Evolutionary conservation across 2,888 invertebrate species (phyloP).

Genomic region (Scotopteryx bipunctaria): DNA sequence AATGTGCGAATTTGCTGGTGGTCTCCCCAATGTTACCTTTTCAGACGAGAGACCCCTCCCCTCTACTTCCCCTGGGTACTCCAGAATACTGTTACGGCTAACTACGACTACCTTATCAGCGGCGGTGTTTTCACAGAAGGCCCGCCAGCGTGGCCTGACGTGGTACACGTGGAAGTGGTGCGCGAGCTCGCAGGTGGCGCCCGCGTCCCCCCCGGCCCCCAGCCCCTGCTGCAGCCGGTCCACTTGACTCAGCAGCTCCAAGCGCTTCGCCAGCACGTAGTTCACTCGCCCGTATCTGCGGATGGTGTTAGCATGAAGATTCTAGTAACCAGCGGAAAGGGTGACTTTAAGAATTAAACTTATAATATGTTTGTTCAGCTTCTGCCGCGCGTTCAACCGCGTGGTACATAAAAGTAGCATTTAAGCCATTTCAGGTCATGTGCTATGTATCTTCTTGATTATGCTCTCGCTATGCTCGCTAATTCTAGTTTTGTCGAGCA

Average conservation of each 20-base stretch:
- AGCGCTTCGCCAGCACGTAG: slow-evolving; percentile 96
- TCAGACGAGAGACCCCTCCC: too few species aligned
- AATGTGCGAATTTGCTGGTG: too few species aligned
- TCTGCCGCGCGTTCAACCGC: too few species aligned
- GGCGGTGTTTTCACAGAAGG: slow-evolving; percentile 84
- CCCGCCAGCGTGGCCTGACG: slow-evolving; percentile 95
- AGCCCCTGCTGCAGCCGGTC: slow-evolving; percentile 94
- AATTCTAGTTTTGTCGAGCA: too few species aligned
- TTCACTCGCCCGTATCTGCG: slow-evolving; percentile 97
- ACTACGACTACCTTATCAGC: slow-evolving; percentile 52
- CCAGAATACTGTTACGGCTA: too few species aligned
- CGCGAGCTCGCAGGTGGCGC: slow-evolving; percentile 99
- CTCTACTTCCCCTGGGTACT: background rate
- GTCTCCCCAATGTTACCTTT: too few species aligned
- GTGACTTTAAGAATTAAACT: too few species aligned
- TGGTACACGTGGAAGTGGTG: slow-evolving; percentile 99
- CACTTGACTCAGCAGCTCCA: slow-evolving; percentile 94
- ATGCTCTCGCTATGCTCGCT: too few species aligned
- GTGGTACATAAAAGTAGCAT: too few species aligned
- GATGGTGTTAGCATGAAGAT: background rate
- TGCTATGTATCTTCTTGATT: too few species aligned
- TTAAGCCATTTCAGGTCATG: too few species aligned
- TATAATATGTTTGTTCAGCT: too few species aligned
- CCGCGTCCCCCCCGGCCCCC: slow-evolving; percentile 93
- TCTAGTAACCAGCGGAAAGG: background rate